Percentiles rank a stretch among this genome's conserved stretches.
These are phyloP conservation scores for Rhinopomastus cyanomelas DNA, from an alignment of 2,113 vertebrate species.

Conservation along the genomic window DNA sequence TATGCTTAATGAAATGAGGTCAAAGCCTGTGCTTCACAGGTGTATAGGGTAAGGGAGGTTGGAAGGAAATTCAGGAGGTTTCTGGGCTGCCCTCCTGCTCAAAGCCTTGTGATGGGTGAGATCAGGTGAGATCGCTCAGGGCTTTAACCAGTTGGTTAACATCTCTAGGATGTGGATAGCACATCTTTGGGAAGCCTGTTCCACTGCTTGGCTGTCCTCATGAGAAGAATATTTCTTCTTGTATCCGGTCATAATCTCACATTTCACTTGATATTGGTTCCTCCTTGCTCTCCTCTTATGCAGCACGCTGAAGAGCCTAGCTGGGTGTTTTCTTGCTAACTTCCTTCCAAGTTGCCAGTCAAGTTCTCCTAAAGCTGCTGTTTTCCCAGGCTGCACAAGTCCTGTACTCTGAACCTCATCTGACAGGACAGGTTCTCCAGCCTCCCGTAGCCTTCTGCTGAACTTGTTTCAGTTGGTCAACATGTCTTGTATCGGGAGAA, in stretches of 20 bases:
- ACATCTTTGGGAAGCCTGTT: background rate
- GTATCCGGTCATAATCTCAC: background rate
- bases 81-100: background rate
- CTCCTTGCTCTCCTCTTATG: background rate
- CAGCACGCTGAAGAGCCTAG: background rate
- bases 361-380: background rate
- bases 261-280: background rate
- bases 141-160: background rate
- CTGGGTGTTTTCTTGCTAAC: rapidly evolving
- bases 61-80: background rate
- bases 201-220: background rate
- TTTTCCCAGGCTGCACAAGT: background rate
- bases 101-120: background rate
- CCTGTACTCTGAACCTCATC: background rate
- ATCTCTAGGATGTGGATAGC: background rate
- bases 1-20: background rate
- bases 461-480: background rate
- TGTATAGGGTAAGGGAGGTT: background rate
- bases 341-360: background rate
- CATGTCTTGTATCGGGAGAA: background rate
- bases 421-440: background rate
- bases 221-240: background rate
- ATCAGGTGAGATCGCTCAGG: background rate
- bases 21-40: background rate
- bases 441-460: background rate